phyloP scores from a whole-genome alignment of 2,797 vertebrate species.

The Sebastes hubbsi region DNA sequence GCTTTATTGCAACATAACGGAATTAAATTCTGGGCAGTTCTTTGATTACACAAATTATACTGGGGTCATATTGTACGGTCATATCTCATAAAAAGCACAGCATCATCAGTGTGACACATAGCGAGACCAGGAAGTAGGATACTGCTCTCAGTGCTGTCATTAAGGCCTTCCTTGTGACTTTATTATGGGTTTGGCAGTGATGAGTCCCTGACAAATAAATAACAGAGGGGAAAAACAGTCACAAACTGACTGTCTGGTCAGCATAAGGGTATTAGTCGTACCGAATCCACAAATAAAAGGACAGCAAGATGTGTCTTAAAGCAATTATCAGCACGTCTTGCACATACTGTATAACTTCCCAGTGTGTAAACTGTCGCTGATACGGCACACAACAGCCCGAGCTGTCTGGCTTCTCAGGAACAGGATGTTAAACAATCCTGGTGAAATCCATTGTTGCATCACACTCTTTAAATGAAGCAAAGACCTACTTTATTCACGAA shows the following conservation, averaged over 20 bases:
- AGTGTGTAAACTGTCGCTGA: neutral
- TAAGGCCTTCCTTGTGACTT: neutral
- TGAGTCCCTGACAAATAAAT: neutral
- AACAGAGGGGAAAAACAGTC: neutral
- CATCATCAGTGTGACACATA: slow-evolving; percentile 1
- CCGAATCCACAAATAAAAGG: neutral
- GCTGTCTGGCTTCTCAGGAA: slow-evolving; percentile 24
- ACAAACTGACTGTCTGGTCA: neutral
- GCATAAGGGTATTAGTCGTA: neutral
- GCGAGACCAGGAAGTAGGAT: neutral
- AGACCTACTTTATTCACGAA: neutral
- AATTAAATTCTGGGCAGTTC: neutral
- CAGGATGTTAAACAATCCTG: slow-evolving; percentile 56
- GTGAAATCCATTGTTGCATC: slow-evolving; percentile 51
- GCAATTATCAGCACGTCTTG: neutral
- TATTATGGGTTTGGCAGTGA: neutral
- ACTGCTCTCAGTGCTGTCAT: neutral
- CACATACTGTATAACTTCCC: neutral
- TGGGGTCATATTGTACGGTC: neutral
- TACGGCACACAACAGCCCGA: neutral
- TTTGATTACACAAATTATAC: neutral
- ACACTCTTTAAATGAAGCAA: slow-evolving; percentile 26
- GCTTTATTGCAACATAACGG: neutral
- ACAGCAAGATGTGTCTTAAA: neutral
- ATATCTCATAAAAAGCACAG: neutral